Conservation (phyloP, 2,888 invertebrate genomes). For the Amiota minor region DNA sequence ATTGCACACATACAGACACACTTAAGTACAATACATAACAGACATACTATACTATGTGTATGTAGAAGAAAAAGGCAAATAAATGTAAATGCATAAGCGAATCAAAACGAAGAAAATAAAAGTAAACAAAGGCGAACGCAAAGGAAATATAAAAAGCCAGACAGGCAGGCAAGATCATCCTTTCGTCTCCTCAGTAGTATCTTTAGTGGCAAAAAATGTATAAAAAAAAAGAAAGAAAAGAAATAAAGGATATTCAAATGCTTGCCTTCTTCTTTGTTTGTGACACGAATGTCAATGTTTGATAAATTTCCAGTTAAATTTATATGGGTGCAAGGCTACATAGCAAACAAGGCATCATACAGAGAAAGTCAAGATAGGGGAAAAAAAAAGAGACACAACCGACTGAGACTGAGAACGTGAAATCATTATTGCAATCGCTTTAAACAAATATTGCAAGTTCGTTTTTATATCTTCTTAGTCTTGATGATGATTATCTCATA, state of each 20-base stretch:
- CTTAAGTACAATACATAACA: not conserved
- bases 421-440: not conserved
- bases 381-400: not conserved
- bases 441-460: slow-evolving; percentile 20
- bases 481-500: no score
- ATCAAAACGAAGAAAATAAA: slow-evolving; percentile 1
- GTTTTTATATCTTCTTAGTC: not conserved
- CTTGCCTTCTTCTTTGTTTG: not conserved
- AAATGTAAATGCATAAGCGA: slow-evolving; percentile 22
- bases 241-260: slow-evolving; percentile 7
- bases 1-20: slow-evolving; percentile 21
- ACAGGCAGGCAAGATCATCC: not conserved
- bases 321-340: not conserved
- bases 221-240: not conserved
- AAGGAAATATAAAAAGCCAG: not conserved
- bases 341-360: not conserved
- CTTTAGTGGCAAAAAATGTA: not conserved
- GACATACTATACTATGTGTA: not conserved
- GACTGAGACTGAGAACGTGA: no score
- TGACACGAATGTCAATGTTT: slow-evolving; percentile 25
- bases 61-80: slow-evolving; percentile 3
- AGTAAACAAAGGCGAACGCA: slow-evolving; percentile 1
- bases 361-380: not conserved
- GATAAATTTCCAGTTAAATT: slow-evolving; percentile 18
- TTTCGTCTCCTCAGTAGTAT: not conserved